Evolutionary conservation across 64 coral and sea anemone genomes (phyloP).

Genomic region (Montipora sp.): DNA sequence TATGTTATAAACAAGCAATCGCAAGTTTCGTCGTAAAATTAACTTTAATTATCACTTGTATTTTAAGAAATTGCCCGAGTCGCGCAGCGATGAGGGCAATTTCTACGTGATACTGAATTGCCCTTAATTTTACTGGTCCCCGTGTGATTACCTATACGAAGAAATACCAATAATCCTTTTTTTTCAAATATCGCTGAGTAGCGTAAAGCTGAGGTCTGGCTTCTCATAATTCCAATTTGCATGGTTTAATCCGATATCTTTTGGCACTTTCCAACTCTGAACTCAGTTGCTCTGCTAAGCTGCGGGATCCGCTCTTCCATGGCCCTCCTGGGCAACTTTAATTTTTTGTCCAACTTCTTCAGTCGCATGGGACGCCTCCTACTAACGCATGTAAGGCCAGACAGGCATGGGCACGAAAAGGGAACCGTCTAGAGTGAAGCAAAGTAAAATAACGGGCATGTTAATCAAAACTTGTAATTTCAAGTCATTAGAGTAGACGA

Average conservation of each 20-base stretch:
- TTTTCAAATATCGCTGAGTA: too few species aligned
- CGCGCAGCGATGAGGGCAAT: too few species aligned
- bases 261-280: conserved; percentile 63
- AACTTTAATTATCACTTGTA: too few species aligned
- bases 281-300: conserved; percentile 37
- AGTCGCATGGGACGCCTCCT: conserved; percentile 62
- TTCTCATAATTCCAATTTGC: not conserved
- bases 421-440: not conserved
- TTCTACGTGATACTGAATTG: too few species aligned
- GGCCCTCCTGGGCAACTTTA: conserved; percentile 35
- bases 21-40: too few species aligned
- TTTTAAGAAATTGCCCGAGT: too few species aligned
- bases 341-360: conserved; percentile 35
- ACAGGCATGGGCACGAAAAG: conserved; percentile 62
- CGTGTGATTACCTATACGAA: too few species aligned
- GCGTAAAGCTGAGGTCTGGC: too few species aligned
- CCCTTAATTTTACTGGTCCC: too few species aligned
- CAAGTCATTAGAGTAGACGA: too few species aligned
- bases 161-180: too few species aligned
- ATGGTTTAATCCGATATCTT: not conserved
- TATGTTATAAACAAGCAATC: too few species aligned
- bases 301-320: conserved; percentile 8
- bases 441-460: not conserved
- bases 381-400: conserved; percentile 31
- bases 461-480: not conserved